Percentiles rank a stretch among this genome's conserved stretches.
Conservation (phyloP, 2,888 invertebrate genomes). For the Andrena haemorrhoa region DNA sequence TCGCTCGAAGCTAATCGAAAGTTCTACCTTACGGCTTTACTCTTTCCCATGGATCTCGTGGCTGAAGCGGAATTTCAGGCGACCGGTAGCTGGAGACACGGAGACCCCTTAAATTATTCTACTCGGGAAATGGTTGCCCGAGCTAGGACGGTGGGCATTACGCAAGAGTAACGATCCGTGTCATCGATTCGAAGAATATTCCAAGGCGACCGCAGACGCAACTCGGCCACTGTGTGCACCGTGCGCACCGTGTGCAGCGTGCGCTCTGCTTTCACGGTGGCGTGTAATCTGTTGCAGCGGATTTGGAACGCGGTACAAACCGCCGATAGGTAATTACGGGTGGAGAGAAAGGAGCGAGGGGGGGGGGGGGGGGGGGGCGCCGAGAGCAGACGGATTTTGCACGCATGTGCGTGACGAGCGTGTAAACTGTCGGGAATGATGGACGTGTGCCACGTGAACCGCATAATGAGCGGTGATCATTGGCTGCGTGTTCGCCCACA, state of each 20-base stretch:
- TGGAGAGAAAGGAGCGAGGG: conserved; percentile 38
- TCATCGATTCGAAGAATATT: background rate
- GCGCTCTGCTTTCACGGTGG: conserved; percentile 27
- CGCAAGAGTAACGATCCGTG: background rate
- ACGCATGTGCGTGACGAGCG: conserved; percentile 68
- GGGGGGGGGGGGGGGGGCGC: background rate
- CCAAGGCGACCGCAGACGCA: background rate
- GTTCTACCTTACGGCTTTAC: background rate
- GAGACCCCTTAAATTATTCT: background rate
- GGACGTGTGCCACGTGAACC: conserved; percentile 75
- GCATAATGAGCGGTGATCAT: conserved; percentile 75
- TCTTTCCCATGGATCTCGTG: background rate
- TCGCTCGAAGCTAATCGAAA: background rate
- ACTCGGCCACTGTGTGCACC: background rate
- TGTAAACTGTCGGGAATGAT: conserved; percentile 67
- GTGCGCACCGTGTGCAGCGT: background rate
- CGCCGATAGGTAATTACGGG: conserved; percentile 45
- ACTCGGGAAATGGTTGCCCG: background rate
- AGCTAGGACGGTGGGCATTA: background rate
- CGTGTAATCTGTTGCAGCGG: conserved; percentile 29
- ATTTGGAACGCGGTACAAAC: conserved; percentile 26
- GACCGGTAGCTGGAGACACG: background rate
- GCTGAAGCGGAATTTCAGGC: background rate
- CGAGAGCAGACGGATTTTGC: conserved; percentile 61
- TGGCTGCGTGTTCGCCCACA: conserved; percentile 71